Percentiles rank a stretch among this genome's conserved stretches.
Conservation (phyloP, 2,797 vertebrate species). For the Macroramphosus scolopax region DNA sequence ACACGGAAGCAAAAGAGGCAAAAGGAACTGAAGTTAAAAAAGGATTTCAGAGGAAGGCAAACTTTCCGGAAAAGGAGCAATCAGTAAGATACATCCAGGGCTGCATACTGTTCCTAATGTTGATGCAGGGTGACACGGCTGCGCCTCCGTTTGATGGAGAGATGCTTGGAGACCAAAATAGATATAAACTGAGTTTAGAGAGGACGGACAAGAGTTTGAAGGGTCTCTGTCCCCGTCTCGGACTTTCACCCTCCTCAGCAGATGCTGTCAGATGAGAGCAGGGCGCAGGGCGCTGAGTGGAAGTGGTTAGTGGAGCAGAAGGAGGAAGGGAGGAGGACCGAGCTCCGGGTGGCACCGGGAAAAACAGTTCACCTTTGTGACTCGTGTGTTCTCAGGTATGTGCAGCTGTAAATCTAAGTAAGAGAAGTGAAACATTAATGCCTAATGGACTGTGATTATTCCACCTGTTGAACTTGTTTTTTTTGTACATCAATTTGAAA, state of each 20-base stretch:
- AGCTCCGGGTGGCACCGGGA: no score
- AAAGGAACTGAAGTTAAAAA: background rate
- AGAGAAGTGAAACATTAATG: conserved; percentile 24
- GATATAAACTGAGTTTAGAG: no score
- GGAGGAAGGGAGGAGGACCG: no score
- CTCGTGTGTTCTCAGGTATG: conserved; percentile 34
- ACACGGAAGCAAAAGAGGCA: no score
- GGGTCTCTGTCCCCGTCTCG: conserved; percentile 33
- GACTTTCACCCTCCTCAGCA: no score
- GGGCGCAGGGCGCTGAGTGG: conserved; percentile 21
- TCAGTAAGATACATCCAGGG: no score
- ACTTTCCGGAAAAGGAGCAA: no score
- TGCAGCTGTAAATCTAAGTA: conserved; percentile 43
- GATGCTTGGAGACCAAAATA: background rate
- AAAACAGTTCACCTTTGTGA: no score
- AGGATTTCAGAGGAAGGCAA: background rate
- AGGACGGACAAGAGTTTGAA: no score
- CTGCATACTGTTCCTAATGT: background rate
- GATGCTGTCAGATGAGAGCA: conserved; percentile 52
- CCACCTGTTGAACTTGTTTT: conserved; percentile 34
- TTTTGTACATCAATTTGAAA: no score
- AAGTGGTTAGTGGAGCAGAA: conserved; percentile 52
- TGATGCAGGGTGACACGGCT: conserved; percentile 2
- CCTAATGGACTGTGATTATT: conserved; percentile 48
- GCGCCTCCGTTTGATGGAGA: conserved; percentile 9